Percentiles rank a stretch among this genome's conserved stretches.
phyloP scores from a whole-genome alignment of 1,140 invertebrate species.

The Hestina assimilis region DNA sequence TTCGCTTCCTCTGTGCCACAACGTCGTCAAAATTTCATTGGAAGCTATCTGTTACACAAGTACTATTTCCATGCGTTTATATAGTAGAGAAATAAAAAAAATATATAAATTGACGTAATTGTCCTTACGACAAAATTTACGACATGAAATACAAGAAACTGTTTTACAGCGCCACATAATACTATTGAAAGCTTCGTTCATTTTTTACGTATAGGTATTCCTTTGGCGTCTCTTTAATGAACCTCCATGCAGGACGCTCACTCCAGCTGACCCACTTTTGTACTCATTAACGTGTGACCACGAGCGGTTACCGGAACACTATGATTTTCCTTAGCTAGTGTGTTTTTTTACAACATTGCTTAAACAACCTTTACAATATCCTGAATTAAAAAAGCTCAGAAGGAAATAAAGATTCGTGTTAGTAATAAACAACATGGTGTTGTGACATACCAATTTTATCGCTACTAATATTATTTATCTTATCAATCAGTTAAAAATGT shows the following conservation, averaged over 20 bases:
- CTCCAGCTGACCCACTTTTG: slow-evolving; percentile 50
- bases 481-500: too few relatives aligned
- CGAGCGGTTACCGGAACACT: slow-evolving; percentile 36
- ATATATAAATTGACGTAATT: too few relatives aligned
- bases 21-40: too few relatives aligned
- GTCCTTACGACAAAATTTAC: too few relatives aligned
- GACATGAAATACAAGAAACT: background rate
- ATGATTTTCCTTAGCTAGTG: slow-evolving; percentile 18
- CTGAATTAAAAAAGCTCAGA: background rate
- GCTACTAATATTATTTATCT: too few relatives aligned
- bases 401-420: background rate
- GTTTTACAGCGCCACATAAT: slow-evolving; percentile 4
- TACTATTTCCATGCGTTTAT: too few relatives aligned
- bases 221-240: slow-evolving; percentile 19
- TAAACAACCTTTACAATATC: background rate
- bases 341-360: slow-evolving; percentile 16
- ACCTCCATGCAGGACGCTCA: slow-evolving; percentile 23
- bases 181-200: slow-evolving; percentile 11
- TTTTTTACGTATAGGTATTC: slow-evolving; percentile 14
- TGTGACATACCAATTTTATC: too few relatives aligned
- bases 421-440: too few relatives aligned
- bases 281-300: slow-evolving; percentile 64
- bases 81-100: too few relatives aligned
- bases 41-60: too few relatives aligned
- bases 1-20: too few relatives aligned